Percentiles rank a stretch among this genome's conserved stretches.
phyloP scores from a whole-genome alignment of 2,113 vertebrate species.

The Butorides virescens region DNA sequence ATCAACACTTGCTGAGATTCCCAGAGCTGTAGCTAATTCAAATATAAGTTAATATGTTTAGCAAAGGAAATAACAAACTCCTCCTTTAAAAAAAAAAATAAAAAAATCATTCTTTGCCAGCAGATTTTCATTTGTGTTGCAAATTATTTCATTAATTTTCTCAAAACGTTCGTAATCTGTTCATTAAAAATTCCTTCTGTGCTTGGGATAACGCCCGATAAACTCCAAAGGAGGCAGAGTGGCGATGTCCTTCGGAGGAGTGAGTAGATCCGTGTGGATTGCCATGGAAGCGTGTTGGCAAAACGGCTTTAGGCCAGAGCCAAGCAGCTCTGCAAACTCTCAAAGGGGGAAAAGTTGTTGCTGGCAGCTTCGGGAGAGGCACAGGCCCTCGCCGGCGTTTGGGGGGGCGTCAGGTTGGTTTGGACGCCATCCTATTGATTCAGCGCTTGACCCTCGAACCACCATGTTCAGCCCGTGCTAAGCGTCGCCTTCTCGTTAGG shows the following conservation, averaged over 20 bases:
- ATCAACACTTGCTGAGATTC: not conserved
- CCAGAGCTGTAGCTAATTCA: not conserved
- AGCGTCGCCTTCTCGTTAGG: not conserved
- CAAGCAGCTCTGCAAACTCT: not conserved
- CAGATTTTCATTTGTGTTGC: not conserved
- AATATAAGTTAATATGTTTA: not conserved
- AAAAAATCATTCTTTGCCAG: not conserved
- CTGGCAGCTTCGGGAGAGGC: not conserved
- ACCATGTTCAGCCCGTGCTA: accelerated
- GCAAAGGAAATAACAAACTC: not conserved
- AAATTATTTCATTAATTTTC: not conserved
- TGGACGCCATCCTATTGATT: not conserved
- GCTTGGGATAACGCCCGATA: not conserved
- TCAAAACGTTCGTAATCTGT: not conserved
- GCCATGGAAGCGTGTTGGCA: not conserved
- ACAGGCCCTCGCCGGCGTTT: accelerated
- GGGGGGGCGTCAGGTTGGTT: not conserved
- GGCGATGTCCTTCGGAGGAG: not conserved
- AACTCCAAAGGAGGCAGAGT: not conserved
- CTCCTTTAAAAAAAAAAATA: not conserved
- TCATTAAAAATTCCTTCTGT: not conserved
- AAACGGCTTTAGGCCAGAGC: not conserved
- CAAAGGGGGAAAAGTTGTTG: not conserved
- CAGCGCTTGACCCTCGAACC: not conserved
- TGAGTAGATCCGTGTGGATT: not conserved